Evolutionary conservation across 2,797 vertebrate genomes (phyloP).

Genomic region (Tragopan temminckii): DNA sequence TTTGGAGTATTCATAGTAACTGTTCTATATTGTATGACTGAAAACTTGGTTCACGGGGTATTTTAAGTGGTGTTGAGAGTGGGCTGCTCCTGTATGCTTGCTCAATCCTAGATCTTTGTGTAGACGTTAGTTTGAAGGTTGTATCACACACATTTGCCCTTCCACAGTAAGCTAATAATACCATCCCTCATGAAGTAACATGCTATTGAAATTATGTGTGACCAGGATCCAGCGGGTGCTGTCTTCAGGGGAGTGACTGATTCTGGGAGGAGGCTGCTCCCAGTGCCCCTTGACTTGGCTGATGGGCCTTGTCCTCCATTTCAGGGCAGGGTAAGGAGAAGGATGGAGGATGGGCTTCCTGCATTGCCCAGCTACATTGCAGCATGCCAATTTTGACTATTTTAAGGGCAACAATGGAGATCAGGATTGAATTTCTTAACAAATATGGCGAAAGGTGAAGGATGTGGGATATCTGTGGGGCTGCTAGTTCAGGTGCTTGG

Average conservation of each 20-base stretch:
- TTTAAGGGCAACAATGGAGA: not conserved
- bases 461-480: not conserved
- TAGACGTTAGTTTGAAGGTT: not conserved
- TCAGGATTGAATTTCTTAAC: not conserved
- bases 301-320: fast-evolving
- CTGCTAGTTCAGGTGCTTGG: not conserved
- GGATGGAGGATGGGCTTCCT: not conserved
- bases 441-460: not conserved
- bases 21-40: not conserved
- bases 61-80: not conserved
- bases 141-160: not conserved
- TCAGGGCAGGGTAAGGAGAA: not conserved
- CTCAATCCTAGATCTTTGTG: not conserved
- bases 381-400: not conserved
- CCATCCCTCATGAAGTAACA: not conserved
- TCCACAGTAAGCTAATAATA: not conserved
- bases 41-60: not conserved
- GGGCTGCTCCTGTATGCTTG: not conserved
- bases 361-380: not conserved
- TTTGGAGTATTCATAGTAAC: not conserved
- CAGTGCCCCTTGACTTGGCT: not conserved
- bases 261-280: not conserved
- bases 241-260: not conserved
- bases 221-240: not conserved
- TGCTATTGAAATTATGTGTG: not conserved